Conservation (phyloP, 2,113 vertebrate genomes). For the Cottus gobio region DNA sequence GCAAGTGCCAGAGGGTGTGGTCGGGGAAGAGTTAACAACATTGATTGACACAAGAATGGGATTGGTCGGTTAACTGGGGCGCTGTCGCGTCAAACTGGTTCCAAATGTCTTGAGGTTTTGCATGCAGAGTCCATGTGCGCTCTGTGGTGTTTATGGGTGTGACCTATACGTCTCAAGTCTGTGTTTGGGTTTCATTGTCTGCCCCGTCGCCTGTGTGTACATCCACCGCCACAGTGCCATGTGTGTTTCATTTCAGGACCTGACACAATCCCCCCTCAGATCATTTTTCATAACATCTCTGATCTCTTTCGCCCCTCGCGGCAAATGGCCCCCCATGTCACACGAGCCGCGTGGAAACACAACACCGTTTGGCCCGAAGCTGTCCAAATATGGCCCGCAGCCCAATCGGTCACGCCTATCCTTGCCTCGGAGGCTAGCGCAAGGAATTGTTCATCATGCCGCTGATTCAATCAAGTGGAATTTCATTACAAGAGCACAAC, state of each 20-base stretch:
- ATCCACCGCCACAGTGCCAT: constrained; percentile 26
- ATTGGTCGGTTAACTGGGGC: constrained; percentile 16
- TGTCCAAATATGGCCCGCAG: constrained; percentile 64
- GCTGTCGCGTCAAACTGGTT: constrained; percentile 24
- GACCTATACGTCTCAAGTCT: not conserved
- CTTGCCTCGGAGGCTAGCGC: constrained; percentile 1
- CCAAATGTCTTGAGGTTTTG: constrained; percentile 27
- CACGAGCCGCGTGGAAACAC: constrained; percentile 62
- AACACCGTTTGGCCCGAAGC: constrained; percentile 63
- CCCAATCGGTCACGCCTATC: constrained; percentile 52
- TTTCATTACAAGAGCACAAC: constrained; percentile 51
- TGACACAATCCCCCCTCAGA: constrained; percentile 5
- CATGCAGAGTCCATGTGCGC: not conserved
- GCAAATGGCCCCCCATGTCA: constrained; percentile 49
- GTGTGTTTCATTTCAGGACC: constrained; percentile 39
- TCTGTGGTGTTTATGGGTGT: not conserved
- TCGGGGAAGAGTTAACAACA: constrained; percentile 4
- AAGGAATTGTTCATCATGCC: constrained; percentile 39
- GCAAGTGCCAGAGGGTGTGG: constrained; percentile 46
- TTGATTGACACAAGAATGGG: constrained; percentile 32
- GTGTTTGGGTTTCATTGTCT: constrained; percentile 37
- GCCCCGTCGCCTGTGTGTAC: constrained; percentile 15
- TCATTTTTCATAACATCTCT: constrained; percentile 63
- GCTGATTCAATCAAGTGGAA: constrained; percentile 50
- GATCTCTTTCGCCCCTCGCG: constrained; percentile 21